A percentile compares a stretch with the other conserved stretches of the same genome.
phyloP scores from a whole-genome alignment of 2,113 vertebrate genomes.

The Hypomesus transpacificus region DNA sequence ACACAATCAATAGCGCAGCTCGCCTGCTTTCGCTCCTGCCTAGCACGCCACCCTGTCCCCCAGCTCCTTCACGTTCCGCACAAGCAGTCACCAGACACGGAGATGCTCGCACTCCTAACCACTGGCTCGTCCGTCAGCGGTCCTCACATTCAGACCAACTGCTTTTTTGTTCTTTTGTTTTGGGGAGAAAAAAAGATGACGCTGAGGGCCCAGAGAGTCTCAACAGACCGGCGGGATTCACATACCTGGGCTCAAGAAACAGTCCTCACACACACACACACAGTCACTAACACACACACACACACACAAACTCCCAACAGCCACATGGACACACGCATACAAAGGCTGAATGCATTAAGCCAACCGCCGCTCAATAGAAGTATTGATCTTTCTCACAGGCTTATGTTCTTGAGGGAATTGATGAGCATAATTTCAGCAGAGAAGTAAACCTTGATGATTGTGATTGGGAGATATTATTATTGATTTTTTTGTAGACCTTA shows the following conservation, averaged over 20 bases:
- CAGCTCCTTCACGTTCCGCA: background rate
- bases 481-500: slow-evolving; percentile 34
- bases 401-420: slow-evolving; percentile 37
- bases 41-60: background rate
- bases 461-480: slow-evolving; percentile 47
- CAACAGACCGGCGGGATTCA: too few relatives aligned
- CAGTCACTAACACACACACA: background rate
- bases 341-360: slow-evolving; percentile 29
- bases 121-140: too few relatives aligned
- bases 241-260: too few relatives aligned
- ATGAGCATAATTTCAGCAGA: slow-evolving; percentile 41
- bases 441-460: slow-evolving; percentile 47
- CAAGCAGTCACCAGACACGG: background rate
- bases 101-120: background rate
- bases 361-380: slow-evolving; percentile 21
- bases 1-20: slow-evolving; percentile 16
- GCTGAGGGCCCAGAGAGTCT: too few relatives aligned
- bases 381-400: slow-evolving; percentile 45
- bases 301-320: background rate
- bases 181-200: too few relatives aligned
- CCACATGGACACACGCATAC: background rate
- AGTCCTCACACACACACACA: too few relatives aligned
- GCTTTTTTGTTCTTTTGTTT: too few relatives aligned
- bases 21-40: background rate
- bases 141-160: too few relatives aligned